Conservation (phyloP, 2,888 invertebrate species). For the Corythucha ciliata region DNA sequence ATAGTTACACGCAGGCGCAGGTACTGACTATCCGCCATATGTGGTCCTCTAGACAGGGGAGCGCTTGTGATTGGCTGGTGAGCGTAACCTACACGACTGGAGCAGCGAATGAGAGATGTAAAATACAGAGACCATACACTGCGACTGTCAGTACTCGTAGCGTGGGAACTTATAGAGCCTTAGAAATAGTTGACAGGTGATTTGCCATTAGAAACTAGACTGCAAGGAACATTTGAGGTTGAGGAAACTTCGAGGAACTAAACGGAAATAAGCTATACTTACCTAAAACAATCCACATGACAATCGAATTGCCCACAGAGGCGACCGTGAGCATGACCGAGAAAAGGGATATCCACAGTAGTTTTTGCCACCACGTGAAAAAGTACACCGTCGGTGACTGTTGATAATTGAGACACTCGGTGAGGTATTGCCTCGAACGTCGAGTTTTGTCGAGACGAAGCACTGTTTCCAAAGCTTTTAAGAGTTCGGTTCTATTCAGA, state of each 20-base stretch:
- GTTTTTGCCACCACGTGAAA: constrained; percentile 40
- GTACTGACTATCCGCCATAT: too few relatives aligned
- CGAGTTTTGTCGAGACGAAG: constrained; percentile 17
- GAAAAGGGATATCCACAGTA: constrained; percentile 36
- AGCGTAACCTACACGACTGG: too few relatives aligned
- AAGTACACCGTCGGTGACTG: constrained; percentile 52
- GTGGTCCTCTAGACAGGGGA: too few relatives aligned
- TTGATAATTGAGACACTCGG: constrained; percentile 30
- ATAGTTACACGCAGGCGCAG: too few relatives aligned
- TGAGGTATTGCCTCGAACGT: constrained; percentile 20
- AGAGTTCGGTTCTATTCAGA: constrained; percentile 29
- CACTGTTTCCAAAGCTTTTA: constrained; percentile 23
- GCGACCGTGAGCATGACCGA: constrained; percentile 37
- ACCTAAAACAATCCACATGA: constrained; percentile 50
- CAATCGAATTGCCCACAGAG: constrained; percentile 46
- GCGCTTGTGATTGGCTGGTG: too few relatives aligned
- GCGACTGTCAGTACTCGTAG: too few relatives aligned
- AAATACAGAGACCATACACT: too few relatives aligned
- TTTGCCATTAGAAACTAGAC: neutral
- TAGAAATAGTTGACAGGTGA: neutral
- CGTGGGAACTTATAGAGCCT: neutral
- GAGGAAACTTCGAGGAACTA: neutral
- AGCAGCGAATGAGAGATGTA: too few relatives aligned
- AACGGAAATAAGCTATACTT: constrained; percentile 27
- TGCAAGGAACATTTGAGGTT: neutral